Conservation (phyloP, 2,888 invertebrate genomes). For the Eupelmus urozonus region DNA sequence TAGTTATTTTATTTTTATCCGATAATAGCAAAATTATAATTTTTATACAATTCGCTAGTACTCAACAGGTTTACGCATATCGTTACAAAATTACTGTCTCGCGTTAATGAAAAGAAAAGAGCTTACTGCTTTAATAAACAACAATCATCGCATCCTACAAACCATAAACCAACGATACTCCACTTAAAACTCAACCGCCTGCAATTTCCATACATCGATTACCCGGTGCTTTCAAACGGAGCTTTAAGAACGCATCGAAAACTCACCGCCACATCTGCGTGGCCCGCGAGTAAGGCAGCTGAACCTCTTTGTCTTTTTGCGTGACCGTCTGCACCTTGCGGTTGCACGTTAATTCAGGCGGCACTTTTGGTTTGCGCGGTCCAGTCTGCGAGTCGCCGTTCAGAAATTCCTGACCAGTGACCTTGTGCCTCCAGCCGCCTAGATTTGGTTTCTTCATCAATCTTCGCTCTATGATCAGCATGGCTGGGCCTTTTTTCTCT, state of each 20-base stretch:
- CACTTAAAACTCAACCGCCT: too few relatives aligned
- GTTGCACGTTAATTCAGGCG: slow-evolving; percentile 78
- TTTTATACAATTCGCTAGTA: not conserved
- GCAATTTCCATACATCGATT: too few relatives aligned
- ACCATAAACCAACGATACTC: too few relatives aligned
- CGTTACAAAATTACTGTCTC: too few relatives aligned
- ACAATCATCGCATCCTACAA: too few relatives aligned
- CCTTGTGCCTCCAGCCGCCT: slow-evolving; percentile 88
- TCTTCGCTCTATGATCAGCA: slow-evolving; percentile 27
- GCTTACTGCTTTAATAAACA: too few relatives aligned
- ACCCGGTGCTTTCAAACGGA: too few relatives aligned
- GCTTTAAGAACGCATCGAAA: not conserved
- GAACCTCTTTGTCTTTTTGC: slow-evolving; percentile 77
- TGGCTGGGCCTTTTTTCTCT: not conserved
- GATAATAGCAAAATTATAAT: not conserved
- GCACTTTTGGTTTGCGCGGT: slow-evolving; percentile 79
- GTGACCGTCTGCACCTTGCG: slow-evolving; percentile 84
- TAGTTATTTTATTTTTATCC: not conserved
- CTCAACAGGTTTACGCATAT: too few relatives aligned
- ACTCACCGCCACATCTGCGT: slow-evolving; percentile 81
- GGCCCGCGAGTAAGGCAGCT: slow-evolving; percentile 80
- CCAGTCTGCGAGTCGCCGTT: slow-evolving; percentile 92
- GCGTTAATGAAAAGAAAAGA: not conserved
- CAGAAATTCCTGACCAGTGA: slow-evolving; percentile 85
- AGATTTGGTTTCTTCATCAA: slow-evolving; percentile 84